Conservation (phyloP, 2,797 vertebrate genomes). For the Girardinus metallicus region DNA sequence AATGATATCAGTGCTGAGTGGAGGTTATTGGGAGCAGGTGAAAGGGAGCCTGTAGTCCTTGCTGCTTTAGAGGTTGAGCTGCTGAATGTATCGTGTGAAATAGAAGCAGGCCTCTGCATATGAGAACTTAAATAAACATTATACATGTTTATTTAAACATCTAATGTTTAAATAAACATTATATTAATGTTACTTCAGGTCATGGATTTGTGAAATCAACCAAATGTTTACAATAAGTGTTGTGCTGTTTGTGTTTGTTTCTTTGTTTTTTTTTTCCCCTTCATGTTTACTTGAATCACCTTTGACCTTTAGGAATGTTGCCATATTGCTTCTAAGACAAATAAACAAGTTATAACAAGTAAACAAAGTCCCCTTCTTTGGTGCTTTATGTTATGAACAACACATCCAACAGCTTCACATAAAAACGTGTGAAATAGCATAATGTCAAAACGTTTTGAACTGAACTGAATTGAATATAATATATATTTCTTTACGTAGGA, state of each 20-base stretch:
- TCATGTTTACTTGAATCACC: slow-evolving; percentile 54
- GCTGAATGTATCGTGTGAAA: slow-evolving; percentile 49
- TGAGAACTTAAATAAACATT: slow-evolving; percentile 19
- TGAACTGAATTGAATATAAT: neutral
- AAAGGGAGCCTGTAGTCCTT: slow-evolving; percentile 25
- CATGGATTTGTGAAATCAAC: slow-evolving; percentile 45
- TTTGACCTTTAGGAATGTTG: slow-evolving; percentile 60
- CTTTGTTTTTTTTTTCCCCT: slow-evolving; percentile 26
- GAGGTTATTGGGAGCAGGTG: slow-evolving; percentile 36
- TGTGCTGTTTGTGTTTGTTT: slow-evolving; percentile 29
- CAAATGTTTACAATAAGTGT: slow-evolving; percentile 68
- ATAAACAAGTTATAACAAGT: slow-evolving; percentile 60
- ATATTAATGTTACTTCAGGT: slow-evolving; percentile 43
- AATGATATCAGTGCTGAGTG: slow-evolving; percentile 27
- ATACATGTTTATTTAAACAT: no score
- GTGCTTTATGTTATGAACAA: neutral
- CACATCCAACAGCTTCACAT: neutral
- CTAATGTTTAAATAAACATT: slow-evolving; percentile 14
- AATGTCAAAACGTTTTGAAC: neutral
- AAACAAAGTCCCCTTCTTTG: slow-evolving; percentile 28
- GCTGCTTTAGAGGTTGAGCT: slow-evolving; percentile 59
- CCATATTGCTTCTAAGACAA: slow-evolving; percentile 70
- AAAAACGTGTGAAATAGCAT: neutral
- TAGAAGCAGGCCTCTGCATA: slow-evolving; percentile 25
- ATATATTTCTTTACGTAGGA: neutral